Evolutionary conservation across 2,113 vertebrate species (phyloP).

Genomic region (Lophura nycthemera): DNA sequence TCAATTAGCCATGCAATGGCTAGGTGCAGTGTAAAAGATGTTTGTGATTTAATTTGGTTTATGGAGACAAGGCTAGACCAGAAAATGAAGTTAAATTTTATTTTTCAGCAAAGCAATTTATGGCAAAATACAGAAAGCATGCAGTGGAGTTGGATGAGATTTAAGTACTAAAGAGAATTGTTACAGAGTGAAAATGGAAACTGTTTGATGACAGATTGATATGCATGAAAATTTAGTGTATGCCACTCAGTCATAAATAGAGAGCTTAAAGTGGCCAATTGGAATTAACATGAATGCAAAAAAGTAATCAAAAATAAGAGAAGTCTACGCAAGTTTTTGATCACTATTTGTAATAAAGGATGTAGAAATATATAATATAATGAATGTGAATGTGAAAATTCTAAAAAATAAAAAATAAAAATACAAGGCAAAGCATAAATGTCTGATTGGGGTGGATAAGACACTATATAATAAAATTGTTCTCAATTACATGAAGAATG

Average conservation of each 20-base stretch:
- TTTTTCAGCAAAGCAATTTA: slow-evolving; percentile 64
- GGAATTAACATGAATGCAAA: slow-evolving; percentile 14
- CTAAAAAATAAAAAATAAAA: not conserved
- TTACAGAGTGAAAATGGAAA: slow-evolving; percentile 7
- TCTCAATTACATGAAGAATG: slow-evolving; percentile 30
- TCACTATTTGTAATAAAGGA: not conserved
- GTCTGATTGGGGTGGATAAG: not conserved
- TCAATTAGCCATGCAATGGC: not conserved
- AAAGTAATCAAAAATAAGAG: slow-evolving; percentile 42
- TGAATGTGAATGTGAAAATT: slow-evolving; percentile 15
- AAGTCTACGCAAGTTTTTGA: not conserved
- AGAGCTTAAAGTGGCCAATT: not conserved
- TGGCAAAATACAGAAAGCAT: slow-evolving; percentile 30
- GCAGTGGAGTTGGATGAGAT: slow-evolving; percentile 15
- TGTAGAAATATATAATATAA: not conserved
- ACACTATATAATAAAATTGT: slow-evolving; percentile 44
- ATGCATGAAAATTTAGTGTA: not conserved
- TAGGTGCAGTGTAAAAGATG: not conserved
- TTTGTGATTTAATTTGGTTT: not conserved
- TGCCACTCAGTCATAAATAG: slow-evolving; percentile 44
- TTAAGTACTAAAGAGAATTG: slow-evolving; percentile 42
- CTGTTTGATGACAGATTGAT: slow-evolving; percentile 53
- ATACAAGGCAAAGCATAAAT: slow-evolving; percentile 42
- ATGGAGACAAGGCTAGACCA: not conserved
- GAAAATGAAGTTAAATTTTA: slow-evolving; percentile 33